phyloP scores from a whole-genome alignment of 1,140 invertebrate genomes.

The Drosophila tristis region DNA sequence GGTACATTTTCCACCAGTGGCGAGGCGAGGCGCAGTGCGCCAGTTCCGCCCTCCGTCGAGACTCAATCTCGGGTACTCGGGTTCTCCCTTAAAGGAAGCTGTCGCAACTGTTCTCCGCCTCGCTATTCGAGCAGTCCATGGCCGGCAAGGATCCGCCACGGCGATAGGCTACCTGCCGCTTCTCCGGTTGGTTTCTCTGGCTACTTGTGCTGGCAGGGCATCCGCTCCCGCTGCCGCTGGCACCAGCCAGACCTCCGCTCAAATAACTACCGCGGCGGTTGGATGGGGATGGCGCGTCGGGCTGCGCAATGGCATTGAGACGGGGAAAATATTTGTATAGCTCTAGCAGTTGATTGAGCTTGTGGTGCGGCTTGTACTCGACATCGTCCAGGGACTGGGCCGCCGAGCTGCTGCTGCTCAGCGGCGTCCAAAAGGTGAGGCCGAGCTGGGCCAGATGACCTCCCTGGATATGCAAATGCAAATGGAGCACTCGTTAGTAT shows the following conservation, averaged over 20 bases:
- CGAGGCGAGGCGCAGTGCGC: too few species aligned
- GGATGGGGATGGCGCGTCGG: conserved; percentile 16
- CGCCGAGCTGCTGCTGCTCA: conserved; percentile 70
- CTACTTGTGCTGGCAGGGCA: conserved; percentile 16
- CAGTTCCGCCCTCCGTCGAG: conserved; percentile 22
- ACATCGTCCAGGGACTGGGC: conserved; percentile 66
- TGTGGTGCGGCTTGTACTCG: conserved; percentile 66
- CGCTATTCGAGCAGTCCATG: conserved; percentile 78
- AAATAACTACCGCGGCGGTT: conserved; percentile 67
- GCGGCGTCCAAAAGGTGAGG: conserved; percentile 91
- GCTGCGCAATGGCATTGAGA: conserved; percentile 35
- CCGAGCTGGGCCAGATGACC: conserved; percentile 90
- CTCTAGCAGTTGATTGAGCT: conserved; percentile 72
- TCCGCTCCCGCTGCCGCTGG: conserved; percentile 2
- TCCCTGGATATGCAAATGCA: conserved; percentile 84
- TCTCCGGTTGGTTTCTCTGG: conserved; percentile 27
- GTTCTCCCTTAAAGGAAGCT: conserved; percentile 60
- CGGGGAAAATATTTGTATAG: conserved; percentile 78
- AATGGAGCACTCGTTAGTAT: neutral
- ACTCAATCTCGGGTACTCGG: neutral
- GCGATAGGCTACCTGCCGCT: conserved; percentile 49
- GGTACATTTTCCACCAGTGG: conserved; percentile 65
- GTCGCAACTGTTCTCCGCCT: conserved; percentile 81
- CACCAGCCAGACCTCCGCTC: conserved; percentile 22
- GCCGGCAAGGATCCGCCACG: conserved; percentile 72